These are phyloP conservation scores for Trachymyrmex septentrionalis DNA, from an alignment of 1,140 invertebrate species.

Conservation along the genomic window DNA sequence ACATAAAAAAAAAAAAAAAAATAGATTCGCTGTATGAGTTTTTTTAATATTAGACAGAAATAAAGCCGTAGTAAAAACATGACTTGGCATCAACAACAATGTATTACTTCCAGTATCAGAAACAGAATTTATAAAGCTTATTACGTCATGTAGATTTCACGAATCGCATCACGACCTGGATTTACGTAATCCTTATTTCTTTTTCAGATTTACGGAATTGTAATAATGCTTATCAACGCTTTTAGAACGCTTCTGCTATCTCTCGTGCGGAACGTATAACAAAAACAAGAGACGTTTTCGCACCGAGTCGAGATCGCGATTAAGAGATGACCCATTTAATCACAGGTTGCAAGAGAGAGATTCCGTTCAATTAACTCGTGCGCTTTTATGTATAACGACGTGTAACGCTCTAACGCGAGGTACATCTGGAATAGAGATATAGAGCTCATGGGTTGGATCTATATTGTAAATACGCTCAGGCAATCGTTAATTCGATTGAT, in stretches of 20 bases:
- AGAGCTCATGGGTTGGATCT: background rate
- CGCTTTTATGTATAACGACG: constrained; percentile 22
- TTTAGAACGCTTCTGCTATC: constrained; percentile 20
- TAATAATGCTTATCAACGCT: constrained; percentile 33
- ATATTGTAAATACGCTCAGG: background rate
- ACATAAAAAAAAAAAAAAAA: constrained; percentile 35
- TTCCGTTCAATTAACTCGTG: constrained; percentile 45
- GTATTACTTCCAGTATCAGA: constrained; percentile 25
- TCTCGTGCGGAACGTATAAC: background rate
- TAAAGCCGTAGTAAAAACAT: background rate
- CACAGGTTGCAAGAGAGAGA: background rate
- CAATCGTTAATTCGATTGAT: constrained; percentile 12
- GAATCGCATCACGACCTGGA: background rate
- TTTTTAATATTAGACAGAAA: constrained; percentile 26
- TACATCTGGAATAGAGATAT: background rate
- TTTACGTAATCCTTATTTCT: constrained; percentile 5
- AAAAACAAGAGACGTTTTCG: constrained; percentile 34
- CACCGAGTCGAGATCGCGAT: constrained; percentile 32
- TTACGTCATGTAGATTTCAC: constrained; percentile 7
- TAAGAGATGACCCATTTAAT: constrained; percentile 49
- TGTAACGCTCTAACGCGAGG: background rate
- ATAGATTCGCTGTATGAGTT: constrained; percentile 22
- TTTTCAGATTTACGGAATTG: constrained; percentile 48
- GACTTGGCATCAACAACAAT: constrained; percentile 32
- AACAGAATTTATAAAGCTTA: constrained; percentile 33